These are phyloP conservation scores for Pelodiscus sinensis DNA, from an alignment of 2,113 vertebrate genomes.

Conservation along the genomic window DNA sequence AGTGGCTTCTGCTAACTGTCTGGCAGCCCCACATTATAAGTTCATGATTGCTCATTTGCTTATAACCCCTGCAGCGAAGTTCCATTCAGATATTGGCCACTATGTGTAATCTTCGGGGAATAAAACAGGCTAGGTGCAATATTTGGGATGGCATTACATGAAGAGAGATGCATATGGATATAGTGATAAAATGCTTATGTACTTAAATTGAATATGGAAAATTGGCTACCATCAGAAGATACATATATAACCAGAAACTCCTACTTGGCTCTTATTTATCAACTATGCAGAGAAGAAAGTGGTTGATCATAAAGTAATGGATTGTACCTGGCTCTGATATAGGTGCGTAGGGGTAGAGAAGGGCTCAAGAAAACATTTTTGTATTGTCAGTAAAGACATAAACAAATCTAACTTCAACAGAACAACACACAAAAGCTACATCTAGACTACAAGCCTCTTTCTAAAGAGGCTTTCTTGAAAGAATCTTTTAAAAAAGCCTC, in stretches of 20 bases:
- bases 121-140: slow-evolving; percentile 36
- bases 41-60: slow-evolving; percentile 67
- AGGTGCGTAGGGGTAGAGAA: neutral
- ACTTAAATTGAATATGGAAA: slow-evolving; percentile 25
- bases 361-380: neutral
- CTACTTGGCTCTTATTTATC: neutral
- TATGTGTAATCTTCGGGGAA: slow-evolving; percentile 54
- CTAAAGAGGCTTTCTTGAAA: too few relatives aligned
- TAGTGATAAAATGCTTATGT: slow-evolving; percentile 16
- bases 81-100: slow-evolving; percentile 57
- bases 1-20: slow-evolving; percentile 58
- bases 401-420: neutral
- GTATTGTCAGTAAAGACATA: neutral
- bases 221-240: neutral
- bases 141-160: slow-evolving; percentile 15
- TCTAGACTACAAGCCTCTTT: too few relatives aligned
- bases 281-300: neutral
- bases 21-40: slow-evolving; percentile 48
- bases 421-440: neutral
- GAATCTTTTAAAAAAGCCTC: too few relatives aligned
- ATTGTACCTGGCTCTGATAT: neutral
- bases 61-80: slow-evolving; percentile 49
- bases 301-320: neutral
- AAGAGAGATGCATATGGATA: slow-evolving; percentile 33
- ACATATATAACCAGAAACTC: neutral